Conservation (phyloP, 2,888 invertebrate genomes). For the Cyaniris semiargus region DNA sequence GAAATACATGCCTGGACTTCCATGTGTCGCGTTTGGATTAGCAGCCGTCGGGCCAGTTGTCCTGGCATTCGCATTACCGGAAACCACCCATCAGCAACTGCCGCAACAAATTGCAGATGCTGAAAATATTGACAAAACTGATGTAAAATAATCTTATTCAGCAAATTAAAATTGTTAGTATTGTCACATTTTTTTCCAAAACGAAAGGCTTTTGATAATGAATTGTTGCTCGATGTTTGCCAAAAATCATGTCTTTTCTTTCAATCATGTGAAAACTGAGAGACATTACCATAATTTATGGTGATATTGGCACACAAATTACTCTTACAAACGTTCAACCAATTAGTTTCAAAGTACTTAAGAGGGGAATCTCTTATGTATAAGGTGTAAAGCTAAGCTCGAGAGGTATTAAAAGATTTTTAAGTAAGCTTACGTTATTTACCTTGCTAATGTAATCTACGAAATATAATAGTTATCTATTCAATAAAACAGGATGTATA, state of each 20-base stretch:
- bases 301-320: no score
- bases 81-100: constrained; percentile 58
- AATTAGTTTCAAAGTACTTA: no score
- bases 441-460: no score
- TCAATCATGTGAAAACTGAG: no score
- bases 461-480: not conserved
- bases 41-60: constrained; percentile 61
- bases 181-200: not conserved
- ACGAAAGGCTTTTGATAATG: not conserved
- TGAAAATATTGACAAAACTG: constrained; percentile 52
- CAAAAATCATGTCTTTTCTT: no score
- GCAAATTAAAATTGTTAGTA: not conserved
- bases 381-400: no score
- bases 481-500: not conserved
- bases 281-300: no score
- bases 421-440: no score
- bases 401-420: no score
- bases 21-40: constrained; percentile 64
- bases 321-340: no score
- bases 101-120: constrained; percentile 63
- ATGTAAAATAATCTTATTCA: not conserved
- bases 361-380: no score
- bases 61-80: constrained; percentile 62
- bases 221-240: no score
- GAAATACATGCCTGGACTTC: constrained; percentile 61